phyloP scores from a whole-genome alignment of 1,140 invertebrate species.

The Heliconius nattereri region DNA sequence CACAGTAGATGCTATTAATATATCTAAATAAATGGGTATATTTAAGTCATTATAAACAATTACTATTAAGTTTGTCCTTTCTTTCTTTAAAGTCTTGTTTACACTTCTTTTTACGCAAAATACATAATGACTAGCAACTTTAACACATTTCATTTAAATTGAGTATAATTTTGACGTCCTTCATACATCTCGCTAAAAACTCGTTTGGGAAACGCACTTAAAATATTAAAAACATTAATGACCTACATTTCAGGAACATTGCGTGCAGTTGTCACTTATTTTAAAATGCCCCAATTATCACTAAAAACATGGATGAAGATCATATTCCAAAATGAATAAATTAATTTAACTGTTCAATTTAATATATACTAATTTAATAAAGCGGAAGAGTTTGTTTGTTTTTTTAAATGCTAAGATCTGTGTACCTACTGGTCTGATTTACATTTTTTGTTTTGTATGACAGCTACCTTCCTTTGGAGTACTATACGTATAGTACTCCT shows the following conservation, averaged over 20 bases:
- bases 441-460: no score
- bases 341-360: no score
- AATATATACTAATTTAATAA: no score
- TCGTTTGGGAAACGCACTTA: conserved; percentile 7
- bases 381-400: no score
- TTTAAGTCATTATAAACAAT: background rate
- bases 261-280: conserved; percentile 9
- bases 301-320: background rate
- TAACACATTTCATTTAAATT: conserved; percentile 3
- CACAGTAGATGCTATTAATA: no score
- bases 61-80: background rate
- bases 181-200: conserved; percentile 4
- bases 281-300: background rate
- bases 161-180: conserved; percentile 2
- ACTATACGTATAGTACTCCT: no score
- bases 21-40: no score
- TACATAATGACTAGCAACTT: background rate
- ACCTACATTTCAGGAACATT: background rate
- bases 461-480: no score
- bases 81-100: background rate
- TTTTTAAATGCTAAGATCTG: no score
- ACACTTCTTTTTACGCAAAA: background rate
- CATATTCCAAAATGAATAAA: no score
- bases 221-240: conserved; percentile 10
- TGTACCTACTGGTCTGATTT: no score